Conservation (phyloP, 2,888 invertebrate species). For the Dinocampus coccinellae region DNA sequence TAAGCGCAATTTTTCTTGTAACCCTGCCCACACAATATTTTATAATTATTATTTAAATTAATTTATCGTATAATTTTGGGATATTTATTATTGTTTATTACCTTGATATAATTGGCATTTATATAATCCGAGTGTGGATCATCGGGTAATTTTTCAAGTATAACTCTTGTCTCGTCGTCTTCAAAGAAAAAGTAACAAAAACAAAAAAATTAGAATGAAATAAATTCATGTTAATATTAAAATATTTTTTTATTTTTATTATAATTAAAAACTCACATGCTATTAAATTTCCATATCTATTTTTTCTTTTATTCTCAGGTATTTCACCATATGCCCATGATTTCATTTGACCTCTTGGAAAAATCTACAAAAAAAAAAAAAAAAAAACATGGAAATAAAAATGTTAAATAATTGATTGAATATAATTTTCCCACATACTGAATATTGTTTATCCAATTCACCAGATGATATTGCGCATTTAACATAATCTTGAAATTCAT, state of each 20-base stretch:
- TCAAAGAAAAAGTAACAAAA: too few species aligned
- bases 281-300: conserved; percentile 69
- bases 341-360: conserved; percentile 66
- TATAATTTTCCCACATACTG: conserved; percentile 49
- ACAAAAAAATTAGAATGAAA: neutral
- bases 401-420: neutral
- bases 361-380: conserved; percentile 54
- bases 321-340: conserved; percentile 65
- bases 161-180: conserved; percentile 72
- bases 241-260: conserved; percentile 1
- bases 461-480: conserved; percentile 60
- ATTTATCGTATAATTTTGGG: too few species aligned
- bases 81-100: conserved; percentile 45
- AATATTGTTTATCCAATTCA: conserved; percentile 60
- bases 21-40: conserved; percentile 46
- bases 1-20: conserved; percentile 54
- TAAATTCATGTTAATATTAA: neutral
- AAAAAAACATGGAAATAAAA: neutral
- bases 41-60: too few species aligned
- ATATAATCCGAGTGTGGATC: conserved; percentile 71
- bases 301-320: conserved; percentile 69
- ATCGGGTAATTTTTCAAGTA: conserved; percentile 62
- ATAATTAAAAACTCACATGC: conserved; percentile 66
- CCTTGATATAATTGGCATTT: conserved; percentile 72
- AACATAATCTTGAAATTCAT: conserved; percentile 66